Evolutionary conservation across 2,888 invertebrate species (phyloP).

Genomic region (Thalpophila matura): DNA sequence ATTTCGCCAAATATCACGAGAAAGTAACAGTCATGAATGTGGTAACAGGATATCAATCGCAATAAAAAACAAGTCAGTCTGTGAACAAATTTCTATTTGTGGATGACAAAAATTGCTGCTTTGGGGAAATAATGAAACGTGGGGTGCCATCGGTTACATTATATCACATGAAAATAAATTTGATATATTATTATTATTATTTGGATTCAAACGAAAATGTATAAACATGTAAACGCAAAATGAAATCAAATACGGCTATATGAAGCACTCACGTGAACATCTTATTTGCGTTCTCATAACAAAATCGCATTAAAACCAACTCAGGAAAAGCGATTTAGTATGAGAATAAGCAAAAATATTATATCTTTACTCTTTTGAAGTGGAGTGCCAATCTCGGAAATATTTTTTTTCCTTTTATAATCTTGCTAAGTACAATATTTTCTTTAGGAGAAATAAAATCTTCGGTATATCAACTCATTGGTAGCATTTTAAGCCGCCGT

Average conservation of each 20-base stretch:
- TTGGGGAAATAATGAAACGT: constrained; percentile 29
- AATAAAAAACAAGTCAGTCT: not conserved
- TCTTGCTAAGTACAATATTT: constrained; percentile 73
- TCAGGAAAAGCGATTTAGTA: constrained; percentile 65
- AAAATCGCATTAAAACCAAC: constrained; percentile 70
- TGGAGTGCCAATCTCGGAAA: constrained; percentile 73
- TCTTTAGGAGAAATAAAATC: constrained; percentile 64
- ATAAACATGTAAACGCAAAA: constrained; percentile 52
- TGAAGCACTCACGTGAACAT: constrained; percentile 58
- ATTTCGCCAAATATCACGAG: constrained; percentile 32
- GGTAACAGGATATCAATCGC: not conserved
- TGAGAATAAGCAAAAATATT: constrained; percentile 67
- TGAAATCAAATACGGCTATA: constrained; percentile 60
- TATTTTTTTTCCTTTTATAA: constrained; percentile 71
- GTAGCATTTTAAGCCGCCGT: constrained; percentile 62
- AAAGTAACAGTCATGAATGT: too few species aligned
- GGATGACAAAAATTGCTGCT: constrained; percentile 25
- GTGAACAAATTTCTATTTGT: not conserved
- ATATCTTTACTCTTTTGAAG: constrained; percentile 69
- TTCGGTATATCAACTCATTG: constrained; percentile 60
- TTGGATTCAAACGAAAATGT: constrained; percentile 34
- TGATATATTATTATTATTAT: constrained; percentile 17
- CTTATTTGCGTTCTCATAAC: constrained; percentile 66
- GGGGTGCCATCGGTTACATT: constrained; percentile 1
- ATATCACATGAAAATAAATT: constrained; percentile 9